Conservation (phyloP, 1,140 invertebrate genomes). For the Glomeris maerens region DNA sequence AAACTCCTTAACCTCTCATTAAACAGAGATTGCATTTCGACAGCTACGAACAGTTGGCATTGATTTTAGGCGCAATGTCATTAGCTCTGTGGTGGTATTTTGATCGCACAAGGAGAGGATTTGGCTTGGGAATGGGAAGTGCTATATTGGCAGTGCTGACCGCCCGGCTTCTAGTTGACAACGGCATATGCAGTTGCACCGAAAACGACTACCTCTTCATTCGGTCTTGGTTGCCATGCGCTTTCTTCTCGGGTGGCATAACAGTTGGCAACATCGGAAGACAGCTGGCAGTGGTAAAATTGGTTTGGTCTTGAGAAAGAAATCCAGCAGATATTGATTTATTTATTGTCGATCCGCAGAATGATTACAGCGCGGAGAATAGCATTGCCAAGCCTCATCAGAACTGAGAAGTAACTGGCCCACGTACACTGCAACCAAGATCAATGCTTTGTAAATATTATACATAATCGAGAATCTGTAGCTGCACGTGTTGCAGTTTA, state of each 20-base stretch:
- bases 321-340: too few relatives aligned
- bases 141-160: slow-evolving; percentile 32
- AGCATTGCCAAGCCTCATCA: too few relatives aligned
- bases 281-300: slow-evolving; percentile 28
- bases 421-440: too few relatives aligned
- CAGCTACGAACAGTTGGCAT: slow-evolving; percentile 31
- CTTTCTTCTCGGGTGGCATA: slow-evolving; percentile 37
- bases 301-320: too few relatives aligned
- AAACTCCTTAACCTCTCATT: too few relatives aligned
- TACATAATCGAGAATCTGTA: too few relatives aligned
- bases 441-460: too few relatives aligned
- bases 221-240: slow-evolving; percentile 34
- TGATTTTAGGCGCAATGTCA: slow-evolving; percentile 32
- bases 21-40: slow-evolving; percentile 34
- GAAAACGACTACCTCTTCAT: slow-evolving; percentile 34
- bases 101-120: slow-evolving; percentile 32
- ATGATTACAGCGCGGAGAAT: too few relatives aligned
- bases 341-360: too few relatives aligned
- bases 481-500: too few relatives aligned
- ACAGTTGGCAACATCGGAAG: slow-evolving; percentile 36
- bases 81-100: slow-evolving; percentile 36
- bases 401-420: too few relatives aligned
- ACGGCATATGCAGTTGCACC: slow-evolving; percentile 34
- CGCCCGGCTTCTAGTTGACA: slow-evolving; percentile 33
- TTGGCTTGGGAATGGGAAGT: slow-evolving; percentile 30